These are phyloP conservation scores for Heliconius cydno DNA, from an alignment of 2,888 invertebrate genomes.

Conservation along the genomic window DNA sequence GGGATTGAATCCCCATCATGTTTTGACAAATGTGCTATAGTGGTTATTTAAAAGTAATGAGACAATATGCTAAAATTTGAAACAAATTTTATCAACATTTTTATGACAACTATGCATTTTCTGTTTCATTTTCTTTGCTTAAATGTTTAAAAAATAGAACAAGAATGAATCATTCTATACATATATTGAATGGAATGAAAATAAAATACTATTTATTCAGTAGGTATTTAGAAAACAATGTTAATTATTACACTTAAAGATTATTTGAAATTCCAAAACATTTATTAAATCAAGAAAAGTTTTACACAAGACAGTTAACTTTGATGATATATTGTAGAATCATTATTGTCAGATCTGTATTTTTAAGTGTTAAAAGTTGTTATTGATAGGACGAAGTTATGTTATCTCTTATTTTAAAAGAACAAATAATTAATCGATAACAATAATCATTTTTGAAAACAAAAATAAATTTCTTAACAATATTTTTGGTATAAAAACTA, in stretches of 20 bases:
- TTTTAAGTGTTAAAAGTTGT: background rate
- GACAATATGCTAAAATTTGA: too few relatives aligned
- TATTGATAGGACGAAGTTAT: background rate
- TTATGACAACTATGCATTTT: too few relatives aligned
- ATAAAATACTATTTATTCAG: slow-evolving; percentile 9
- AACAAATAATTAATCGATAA: background rate
- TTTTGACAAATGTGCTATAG: background rate
- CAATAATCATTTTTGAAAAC: background rate
- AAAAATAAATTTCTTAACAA: background rate
- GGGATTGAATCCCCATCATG: background rate
- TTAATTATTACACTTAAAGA: background rate
- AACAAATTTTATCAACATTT: too few relatives aligned
- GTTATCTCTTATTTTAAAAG: background rate
- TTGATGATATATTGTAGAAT: background rate
- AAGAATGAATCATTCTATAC: background rate
- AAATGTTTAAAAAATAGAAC: background rate
- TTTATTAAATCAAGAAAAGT: background rate
- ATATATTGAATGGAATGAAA: background rate
- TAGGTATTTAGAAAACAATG: slow-evolving; percentile 13
- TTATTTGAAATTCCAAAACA: background rate
- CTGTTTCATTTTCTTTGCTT: background rate
- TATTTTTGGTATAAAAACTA: background rate
- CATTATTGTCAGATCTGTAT: slow-evolving; percentile 5
- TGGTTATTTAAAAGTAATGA: background rate
- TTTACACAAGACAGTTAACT: background rate